Evolutionary conservation across 92 coral and sea anemone species (phyloP).

Genomic region (Parazoanthus darwini): DNA sequence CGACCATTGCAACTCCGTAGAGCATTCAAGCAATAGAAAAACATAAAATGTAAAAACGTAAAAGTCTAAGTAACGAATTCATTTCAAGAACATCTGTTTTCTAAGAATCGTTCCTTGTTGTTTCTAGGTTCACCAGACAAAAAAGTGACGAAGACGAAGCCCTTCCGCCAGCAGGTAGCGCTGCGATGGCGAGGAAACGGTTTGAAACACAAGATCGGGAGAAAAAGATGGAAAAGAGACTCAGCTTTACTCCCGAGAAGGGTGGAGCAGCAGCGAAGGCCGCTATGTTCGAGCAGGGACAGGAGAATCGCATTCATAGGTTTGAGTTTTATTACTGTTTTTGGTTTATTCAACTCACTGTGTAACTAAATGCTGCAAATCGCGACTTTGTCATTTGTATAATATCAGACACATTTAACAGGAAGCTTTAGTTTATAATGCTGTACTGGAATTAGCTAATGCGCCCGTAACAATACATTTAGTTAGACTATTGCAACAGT

Average conservation of each 20-base stretch:
- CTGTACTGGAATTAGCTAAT: too few species aligned
- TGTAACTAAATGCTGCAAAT: too few species aligned
- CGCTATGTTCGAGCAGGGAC: constrained; percentile 68
- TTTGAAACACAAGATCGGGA: constrained; percentile 62
- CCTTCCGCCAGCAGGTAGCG: constrained; percentile 67
- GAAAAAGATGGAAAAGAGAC: constrained; percentile 68
- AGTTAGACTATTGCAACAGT: too few species aligned
- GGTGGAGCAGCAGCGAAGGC: constrained; percentile 64
- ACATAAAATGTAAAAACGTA: too few species aligned
- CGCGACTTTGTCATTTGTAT: too few species aligned
- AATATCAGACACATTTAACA: too few species aligned
- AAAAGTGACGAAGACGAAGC: constrained; percentile 57
- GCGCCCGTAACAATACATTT: too few species aligned
- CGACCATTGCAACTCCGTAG: too few species aligned
- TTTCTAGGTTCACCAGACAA: constrained; percentile 9
- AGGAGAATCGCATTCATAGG: constrained; percentile 50
- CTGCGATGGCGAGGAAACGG: constrained; percentile 59
- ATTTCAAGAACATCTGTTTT: neutral
- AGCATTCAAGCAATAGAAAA: too few species aligned
- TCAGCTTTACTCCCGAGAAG: constrained; percentile 77
- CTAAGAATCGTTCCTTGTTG: neutral
- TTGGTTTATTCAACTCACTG: too few species aligned
- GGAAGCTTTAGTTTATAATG: too few species aligned
- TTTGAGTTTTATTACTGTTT: neutral
- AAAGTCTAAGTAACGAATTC: neutral